These are phyloP conservation scores for Anabacerthia variegaticeps DNA, from an alignment of 2,797 vertebrate species.

Conservation along the genomic window DNA sequence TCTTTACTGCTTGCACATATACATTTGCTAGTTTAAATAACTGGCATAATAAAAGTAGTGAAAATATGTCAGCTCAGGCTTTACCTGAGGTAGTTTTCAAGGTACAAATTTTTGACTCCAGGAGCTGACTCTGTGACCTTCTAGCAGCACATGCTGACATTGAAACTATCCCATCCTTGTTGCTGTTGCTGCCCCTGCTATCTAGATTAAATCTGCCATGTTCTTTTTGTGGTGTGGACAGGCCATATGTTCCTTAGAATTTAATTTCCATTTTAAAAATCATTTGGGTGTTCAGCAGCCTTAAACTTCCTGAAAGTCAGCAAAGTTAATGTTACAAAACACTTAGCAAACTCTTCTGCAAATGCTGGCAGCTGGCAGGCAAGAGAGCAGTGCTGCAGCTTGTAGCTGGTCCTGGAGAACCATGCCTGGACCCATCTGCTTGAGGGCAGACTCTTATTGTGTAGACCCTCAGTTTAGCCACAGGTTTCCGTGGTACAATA, in stretches of 20 bases:
- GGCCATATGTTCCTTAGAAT: neutral
- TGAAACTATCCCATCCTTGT: neutral
- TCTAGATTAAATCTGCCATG: neutral
- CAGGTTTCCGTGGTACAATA: neutral
- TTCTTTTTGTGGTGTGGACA: neutral
- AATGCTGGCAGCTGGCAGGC: neutral
- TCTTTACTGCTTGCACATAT: neutral
- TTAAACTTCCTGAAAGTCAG: neutral
- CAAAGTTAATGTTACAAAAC: neutral
- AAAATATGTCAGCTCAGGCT: neutral
- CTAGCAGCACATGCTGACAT: neutral
- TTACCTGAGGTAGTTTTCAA: neutral
- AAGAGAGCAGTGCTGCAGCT: neutral
- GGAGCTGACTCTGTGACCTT: neutral
- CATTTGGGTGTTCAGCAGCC: neutral
- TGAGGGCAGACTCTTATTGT: neutral
- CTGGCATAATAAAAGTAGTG: neutral
- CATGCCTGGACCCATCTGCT: neutral
- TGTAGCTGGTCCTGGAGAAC: neutral
- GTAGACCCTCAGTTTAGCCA: neutral
- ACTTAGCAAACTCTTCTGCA: neutral
- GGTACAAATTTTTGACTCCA: neutral
- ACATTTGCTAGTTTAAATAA: neutral
- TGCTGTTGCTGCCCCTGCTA: neutral
- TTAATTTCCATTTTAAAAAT: constrained; percentile 21